A percentile compares a stretch with the other conserved stretches of the same genome.
These are phyloP conservation scores for Coenonympha glycerion DNA, from an alignment of 2,888 invertebrate species.

Conservation along the genomic window DNA sequence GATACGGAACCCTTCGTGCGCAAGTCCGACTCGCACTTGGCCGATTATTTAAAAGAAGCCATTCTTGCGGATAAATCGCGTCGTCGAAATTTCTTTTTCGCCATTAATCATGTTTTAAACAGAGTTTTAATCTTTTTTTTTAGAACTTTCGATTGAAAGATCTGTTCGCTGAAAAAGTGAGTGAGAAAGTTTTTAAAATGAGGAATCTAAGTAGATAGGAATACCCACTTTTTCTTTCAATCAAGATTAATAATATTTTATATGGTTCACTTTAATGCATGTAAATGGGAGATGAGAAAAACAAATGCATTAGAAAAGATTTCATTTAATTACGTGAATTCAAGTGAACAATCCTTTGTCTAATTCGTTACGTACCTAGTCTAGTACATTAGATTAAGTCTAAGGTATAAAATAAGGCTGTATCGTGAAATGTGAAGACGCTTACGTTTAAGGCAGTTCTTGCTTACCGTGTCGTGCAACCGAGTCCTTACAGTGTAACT, in stretches of 20 bases:
- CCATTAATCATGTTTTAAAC: conserved; percentile 40
- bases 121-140: background rate
- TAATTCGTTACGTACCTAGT: conserved; percentile 9
- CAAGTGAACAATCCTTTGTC: conserved; percentile 23
- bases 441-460: conserved; percentile 69
- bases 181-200: too few species aligned
- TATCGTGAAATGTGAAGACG: conserved; percentile 68
- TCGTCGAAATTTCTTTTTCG: conserved; percentile 31
- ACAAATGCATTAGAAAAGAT: conserved; percentile 15
- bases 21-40: too few species aligned
- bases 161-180: background rate
- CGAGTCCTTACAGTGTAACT: conserved; percentile 40
- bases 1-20: too few species aligned
- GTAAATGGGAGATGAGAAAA: background rate
- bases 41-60: too few species aligned
- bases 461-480: conserved; percentile 60
- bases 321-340: conserved; percentile 27
- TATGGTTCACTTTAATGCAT: background rate
- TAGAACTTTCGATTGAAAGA: background rate
- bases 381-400: conserved; percentile 31
- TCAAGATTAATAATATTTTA: background rate
- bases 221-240: too few species aligned
- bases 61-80: conserved; percentile 14
- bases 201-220: too few species aligned
- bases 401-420: conserved; percentile 74